phyloP scores from a whole-genome alignment of 2,113 vertebrate genomes.

The Saimiri boliviensis region DNA sequence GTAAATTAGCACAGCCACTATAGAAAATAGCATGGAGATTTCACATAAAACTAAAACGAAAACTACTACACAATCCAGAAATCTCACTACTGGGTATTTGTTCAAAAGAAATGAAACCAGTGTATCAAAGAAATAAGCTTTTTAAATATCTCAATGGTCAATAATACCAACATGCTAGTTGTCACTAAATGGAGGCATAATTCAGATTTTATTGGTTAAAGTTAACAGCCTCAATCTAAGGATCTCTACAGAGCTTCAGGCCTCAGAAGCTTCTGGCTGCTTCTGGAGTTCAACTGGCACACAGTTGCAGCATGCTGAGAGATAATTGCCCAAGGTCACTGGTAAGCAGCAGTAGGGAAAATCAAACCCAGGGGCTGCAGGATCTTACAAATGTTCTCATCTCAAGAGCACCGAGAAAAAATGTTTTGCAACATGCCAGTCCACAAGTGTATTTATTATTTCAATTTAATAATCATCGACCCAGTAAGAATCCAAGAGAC shows the following conservation, averaged over 20 bases:
- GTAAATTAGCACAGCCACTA: neutral
- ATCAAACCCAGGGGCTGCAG: neutral
- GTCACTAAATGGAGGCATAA: neutral
- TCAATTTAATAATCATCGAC: constrained; percentile 66
- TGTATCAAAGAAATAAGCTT: neutral
- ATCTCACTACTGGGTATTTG: neutral
- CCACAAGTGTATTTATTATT: constrained; percentile 66
- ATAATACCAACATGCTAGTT: neutral
- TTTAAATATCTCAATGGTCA: neutral
- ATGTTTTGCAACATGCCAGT: constrained; percentile 41
- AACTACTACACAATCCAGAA: neutral
- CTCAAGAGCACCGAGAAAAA: constrained; percentile 42
- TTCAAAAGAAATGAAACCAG: neutral
- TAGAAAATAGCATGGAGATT: neutral
- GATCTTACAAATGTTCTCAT: constrained; percentile 63
- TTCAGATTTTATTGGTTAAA: neutral
- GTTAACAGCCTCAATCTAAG: neutral
- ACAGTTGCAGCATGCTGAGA: neutral
- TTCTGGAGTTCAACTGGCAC: constrained; percentile 8
- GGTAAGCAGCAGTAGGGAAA: constrained; percentile 34
- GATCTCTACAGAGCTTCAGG: neutral
- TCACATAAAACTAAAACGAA: neutral
- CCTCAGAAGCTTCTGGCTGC: constrained; percentile 17
- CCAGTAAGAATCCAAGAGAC: constrained; percentile 42
- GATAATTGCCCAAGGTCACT: constrained; percentile 43